Percentiles rank a stretch among this genome's conserved stretches.
Conservation (phyloP, 1,140 invertebrate species). For the Drosophila kanapiae region DNA sequence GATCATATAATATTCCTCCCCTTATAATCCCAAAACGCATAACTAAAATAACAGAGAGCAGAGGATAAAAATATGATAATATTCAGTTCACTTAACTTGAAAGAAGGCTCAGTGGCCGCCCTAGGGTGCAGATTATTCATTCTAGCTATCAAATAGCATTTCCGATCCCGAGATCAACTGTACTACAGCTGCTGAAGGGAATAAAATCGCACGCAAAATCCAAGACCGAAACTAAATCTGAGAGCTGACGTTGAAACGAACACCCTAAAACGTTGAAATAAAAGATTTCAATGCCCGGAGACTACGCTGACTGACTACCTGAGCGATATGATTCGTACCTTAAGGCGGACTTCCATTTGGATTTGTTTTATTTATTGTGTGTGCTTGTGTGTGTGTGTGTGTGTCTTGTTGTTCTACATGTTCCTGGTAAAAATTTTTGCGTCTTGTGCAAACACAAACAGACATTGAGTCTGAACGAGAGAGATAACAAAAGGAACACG, state of each 20-base stretch:
- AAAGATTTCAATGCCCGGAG: conserved; percentile 17
- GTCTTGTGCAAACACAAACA: conserved; percentile 71
- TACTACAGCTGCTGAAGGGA: conserved; percentile 17
- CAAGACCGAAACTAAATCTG: conserved; percentile 49
- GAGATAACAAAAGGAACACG: conserved; percentile 64
- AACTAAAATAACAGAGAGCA: conserved; percentile 19
- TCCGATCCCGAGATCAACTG: conserved; percentile 43
- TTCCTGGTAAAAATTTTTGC: conserved; percentile 66
- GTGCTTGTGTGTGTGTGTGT: conserved; percentile 12
- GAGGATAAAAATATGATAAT: conserved; percentile 14
- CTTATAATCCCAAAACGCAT: conserved; percentile 3
- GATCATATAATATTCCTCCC: conserved; percentile 6
- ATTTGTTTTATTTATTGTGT: conserved; percentile 47
- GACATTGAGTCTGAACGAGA: conserved; percentile 29
- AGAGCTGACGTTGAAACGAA: conserved; percentile 24
- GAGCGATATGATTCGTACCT: conserved; percentile 55
- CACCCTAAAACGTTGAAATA: conserved; percentile 35
- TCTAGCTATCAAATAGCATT: conserved; percentile 44
- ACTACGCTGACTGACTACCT: conserved; percentile 47
- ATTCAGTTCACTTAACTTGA: conserved; percentile 32
- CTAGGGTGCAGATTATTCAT: conserved; percentile 28
- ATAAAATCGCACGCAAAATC: conserved; percentile 49
- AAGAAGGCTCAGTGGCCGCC: conserved; percentile 12
- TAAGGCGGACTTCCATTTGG: conserved; percentile 38
- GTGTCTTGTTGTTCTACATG: conserved; percentile 43